phyloP scores from a whole-genome alignment of 2,888 invertebrate species.

The Eubasilissa splendida region DNA sequence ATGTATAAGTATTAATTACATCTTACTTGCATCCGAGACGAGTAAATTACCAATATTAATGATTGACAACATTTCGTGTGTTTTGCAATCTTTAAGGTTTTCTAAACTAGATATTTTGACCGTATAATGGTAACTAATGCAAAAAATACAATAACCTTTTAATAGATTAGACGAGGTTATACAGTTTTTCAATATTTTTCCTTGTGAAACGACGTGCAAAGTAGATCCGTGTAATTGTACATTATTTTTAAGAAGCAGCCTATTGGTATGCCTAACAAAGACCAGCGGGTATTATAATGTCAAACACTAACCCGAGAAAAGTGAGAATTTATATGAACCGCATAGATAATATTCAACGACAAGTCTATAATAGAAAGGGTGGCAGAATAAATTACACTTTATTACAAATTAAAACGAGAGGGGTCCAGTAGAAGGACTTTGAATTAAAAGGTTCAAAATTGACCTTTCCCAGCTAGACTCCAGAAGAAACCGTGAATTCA shows the following conservation, averaged over 20 bases:
- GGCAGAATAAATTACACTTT: slow-evolving; percentile 54
- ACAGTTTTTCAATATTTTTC: too few relatives aligned
- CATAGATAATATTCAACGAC: slow-evolving; percentile 47
- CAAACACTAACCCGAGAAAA: slow-evolving; percentile 28
- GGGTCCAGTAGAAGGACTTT: slow-evolving; percentile 20
- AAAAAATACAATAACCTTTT: too few relatives aligned
- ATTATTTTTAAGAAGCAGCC: too few relatives aligned
- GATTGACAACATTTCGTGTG: too few relatives aligned
- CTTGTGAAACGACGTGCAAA: too few relatives aligned
- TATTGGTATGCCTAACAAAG: neutral
- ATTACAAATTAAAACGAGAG: slow-evolving; percentile 49
- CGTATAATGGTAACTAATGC: too few relatives aligned
- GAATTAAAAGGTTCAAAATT: slow-evolving; percentile 31
- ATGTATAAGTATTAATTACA: neutral
- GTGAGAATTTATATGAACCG: slow-evolving; percentile 46
- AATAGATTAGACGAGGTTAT: too few relatives aligned
- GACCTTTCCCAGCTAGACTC: slow-evolving; percentile 48
- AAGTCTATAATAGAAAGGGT: slow-evolving; percentile 37
- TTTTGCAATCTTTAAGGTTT: too few relatives aligned
- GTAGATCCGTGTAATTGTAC: too few relatives aligned
- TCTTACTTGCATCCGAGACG: neutral
- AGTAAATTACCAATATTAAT: too few relatives aligned
- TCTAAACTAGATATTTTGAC: too few relatives aligned
- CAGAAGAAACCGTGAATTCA: slow-evolving; percentile 33
- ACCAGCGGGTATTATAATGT: slow-evolving; percentile 20